These are phyloP conservation scores for Dipodomys stephensi DNA, from an alignment of 2,113 vertebrate genomes.

Conservation along the genomic window DNA sequence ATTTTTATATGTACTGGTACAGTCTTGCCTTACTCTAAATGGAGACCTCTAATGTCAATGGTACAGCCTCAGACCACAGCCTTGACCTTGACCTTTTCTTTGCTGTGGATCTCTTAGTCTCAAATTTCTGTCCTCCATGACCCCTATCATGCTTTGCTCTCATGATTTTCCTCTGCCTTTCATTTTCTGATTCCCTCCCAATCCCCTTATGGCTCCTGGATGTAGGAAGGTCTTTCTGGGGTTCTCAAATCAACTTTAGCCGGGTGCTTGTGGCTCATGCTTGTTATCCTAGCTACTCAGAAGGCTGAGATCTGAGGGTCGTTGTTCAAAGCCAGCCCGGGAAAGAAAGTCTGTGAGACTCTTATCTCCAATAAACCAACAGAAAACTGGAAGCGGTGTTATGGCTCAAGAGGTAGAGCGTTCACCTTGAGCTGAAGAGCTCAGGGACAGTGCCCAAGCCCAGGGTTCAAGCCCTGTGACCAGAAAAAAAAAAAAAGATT, in stretches of 20 bases:
- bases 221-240: background rate
- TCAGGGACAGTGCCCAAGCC: too few relatives aligned
- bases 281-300: too few relatives aligned
- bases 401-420: too few relatives aligned
- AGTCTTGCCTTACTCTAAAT: background rate
- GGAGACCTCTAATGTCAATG: background rate
- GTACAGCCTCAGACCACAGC: background rate
- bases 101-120: background rate
- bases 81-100: background rate
- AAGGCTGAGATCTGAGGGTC: too few relatives aligned
- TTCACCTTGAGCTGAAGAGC: too few relatives aligned
- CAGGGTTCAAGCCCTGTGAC: too few relatives aligned
- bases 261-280: too few relatives aligned
- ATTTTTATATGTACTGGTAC: background rate
- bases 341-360: too few relatives aligned
- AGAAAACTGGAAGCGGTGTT: too few relatives aligned
- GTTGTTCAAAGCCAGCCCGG: too few relatives aligned
- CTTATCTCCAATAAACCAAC: too few relatives aligned
- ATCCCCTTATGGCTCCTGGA: background rate
- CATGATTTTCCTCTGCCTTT: background rate
- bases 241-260: background rate
- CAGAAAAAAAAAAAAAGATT: too few relatives aligned
- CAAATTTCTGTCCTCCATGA: background rate
- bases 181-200: background rate
- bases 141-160: background rate